Evolutionary conservation across 2,797 vertebrate species (phyloP).

Genomic region (Botia almorhae): DNA sequence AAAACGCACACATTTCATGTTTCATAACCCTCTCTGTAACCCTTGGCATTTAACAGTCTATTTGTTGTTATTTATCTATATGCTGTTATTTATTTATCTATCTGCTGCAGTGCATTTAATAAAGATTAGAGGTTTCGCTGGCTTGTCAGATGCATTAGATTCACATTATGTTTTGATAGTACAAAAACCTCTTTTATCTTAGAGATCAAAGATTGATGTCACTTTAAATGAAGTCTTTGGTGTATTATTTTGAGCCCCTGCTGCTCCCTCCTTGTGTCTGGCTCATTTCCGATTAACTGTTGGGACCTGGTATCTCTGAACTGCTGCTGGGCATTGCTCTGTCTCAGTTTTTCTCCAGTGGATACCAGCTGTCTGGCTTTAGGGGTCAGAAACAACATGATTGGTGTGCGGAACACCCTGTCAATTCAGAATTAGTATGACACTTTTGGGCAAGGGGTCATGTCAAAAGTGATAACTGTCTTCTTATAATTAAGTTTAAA

Average conservation of each 20-base stretch:
- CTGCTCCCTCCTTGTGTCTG: neutral
- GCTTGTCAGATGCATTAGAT: too few species aligned
- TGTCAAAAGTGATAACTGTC: constrained; percentile 93
- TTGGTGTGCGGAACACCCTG: constrained; percentile 92
- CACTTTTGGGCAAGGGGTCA: constrained; percentile 94
- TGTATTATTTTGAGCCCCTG: too few species aligned
- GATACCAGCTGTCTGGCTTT: constrained; percentile 87
- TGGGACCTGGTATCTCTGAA: constrained; percentile 89
- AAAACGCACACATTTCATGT: too few species aligned
- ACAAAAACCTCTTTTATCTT: too few species aligned
- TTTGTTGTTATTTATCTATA: too few species aligned
- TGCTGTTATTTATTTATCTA: too few species aligned
- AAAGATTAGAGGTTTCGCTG: neutral
- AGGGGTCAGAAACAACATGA: constrained; percentile 93
- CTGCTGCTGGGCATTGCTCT: constrained; percentile 90
- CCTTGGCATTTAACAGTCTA: too few species aligned
- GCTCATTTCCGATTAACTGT: constrained; percentile 83
- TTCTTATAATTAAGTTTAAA: neutral
- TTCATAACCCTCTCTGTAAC: too few species aligned
- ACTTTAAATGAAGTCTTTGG: too few species aligned
- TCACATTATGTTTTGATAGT: too few species aligned
- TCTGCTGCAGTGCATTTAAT: too few species aligned
- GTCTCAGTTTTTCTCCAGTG: constrained; percentile 90
- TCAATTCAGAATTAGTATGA: constrained; percentile 88
- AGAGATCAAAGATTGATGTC: too few species aligned